A percentile compares a stretch with the other conserved stretches of the same genome.
Evolutionary conservation across 2,797 vertebrate genomes (phyloP).

Genomic region (Cryptoblepharus egeriae): DNA sequence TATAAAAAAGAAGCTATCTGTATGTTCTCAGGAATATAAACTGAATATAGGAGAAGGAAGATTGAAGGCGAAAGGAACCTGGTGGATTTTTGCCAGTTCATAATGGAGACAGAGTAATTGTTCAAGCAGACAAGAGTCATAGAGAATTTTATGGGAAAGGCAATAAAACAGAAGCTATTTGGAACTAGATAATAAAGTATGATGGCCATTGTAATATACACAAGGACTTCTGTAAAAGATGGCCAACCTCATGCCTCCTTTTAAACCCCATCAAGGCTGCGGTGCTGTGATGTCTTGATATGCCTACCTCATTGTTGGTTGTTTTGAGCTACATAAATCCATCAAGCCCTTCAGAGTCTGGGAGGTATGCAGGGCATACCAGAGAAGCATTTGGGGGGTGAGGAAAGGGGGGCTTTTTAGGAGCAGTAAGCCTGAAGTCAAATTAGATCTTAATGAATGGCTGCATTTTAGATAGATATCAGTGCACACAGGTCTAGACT

Average conservation of each 20-base stretch:
- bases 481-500: not conserved
- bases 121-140: constrained; percentile 41
- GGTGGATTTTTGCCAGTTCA: constrained; percentile 42
- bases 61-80: constrained; percentile 35
- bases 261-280: not conserved
- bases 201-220: not conserved
- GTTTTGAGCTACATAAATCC: not conserved
- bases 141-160: constrained; percentile 21
- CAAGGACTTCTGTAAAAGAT: not conserved
- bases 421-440: not conserved
- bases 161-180: constrained; percentile 14
- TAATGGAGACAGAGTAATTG: constrained; percentile 49
- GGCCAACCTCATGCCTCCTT: not conserved
- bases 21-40: constrained; percentile 1
- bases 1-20: constrained; percentile 1
- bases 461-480: constrained; percentile 13
- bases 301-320: not conserved
- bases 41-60: not conserved
- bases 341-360: not conserved
- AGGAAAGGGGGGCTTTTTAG: constrained; percentile 2
- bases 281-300: not conserved
- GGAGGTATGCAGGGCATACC: not conserved
- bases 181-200: constrained; percentile 34
- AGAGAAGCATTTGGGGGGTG: not conserved
- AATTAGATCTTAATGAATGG: constrained; percentile 11